Conservation (phyloP, 2,113 vertebrate genomes). For the Phyllostomus discolor region DNA sequence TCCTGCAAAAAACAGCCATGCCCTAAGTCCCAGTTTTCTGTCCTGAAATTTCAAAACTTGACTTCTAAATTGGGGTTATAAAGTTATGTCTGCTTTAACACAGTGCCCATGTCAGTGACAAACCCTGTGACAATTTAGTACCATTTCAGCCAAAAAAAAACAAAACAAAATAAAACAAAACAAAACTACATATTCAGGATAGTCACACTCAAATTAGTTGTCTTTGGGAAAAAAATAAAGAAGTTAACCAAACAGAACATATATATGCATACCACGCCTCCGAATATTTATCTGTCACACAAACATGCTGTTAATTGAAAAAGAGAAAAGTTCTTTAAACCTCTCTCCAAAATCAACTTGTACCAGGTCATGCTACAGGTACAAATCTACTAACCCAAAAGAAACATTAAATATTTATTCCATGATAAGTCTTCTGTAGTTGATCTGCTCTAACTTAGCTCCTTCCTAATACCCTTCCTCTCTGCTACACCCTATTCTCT, state of each 20-base stretch:
- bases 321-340: not conserved
- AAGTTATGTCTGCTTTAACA: not conserved
- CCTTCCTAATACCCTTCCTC: not conserved
- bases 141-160: not conserved
- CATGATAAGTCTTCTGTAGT: not conserved
- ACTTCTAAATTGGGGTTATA: not conserved
- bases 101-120: not conserved
- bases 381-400: slow-evolving; percentile 19
- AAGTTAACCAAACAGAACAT: not conserved
- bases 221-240: not conserved
- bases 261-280: not conserved
- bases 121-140: not conserved
- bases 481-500: not conserved
- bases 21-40: not conserved
- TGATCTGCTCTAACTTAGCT: not conserved
- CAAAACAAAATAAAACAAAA: too few species aligned
- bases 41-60: not conserved
- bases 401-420: not conserved
- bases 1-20: not conserved
- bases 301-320: not conserved
- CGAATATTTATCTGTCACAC: not conserved
- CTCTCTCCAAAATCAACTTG: not conserved
- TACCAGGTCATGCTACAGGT: not conserved
- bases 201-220: not conserved
- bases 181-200: not conserved